A percentile compares a stretch with the other conserved stretches of the same genome.
These are phyloP conservation scores for Daboia siamensis DNA, from an alignment of 2,113 vertebrate species.

Conservation along the genomic window DNA sequence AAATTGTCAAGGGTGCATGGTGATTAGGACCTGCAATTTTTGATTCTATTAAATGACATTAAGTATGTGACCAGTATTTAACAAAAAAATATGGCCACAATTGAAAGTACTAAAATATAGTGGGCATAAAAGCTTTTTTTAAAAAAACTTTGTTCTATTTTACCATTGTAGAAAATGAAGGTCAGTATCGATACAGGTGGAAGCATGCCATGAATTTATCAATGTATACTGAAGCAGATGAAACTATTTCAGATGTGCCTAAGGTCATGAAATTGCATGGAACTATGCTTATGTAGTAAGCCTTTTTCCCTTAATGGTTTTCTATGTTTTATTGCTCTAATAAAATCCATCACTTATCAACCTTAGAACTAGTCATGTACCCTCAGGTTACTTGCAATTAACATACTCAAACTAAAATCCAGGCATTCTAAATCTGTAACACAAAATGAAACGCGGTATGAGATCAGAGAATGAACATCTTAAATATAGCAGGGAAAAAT, in stretches of 20 bases:
- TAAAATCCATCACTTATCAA: slow-evolving; percentile 50
- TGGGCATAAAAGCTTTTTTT: background rate
- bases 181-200: slow-evolving; percentile 35
- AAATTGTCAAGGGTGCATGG: background rate
- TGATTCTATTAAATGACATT: slow-evolving; percentile 13
- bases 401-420: slow-evolving; percentile 17
- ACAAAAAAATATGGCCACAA: slow-evolving; percentile 28
- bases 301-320: slow-evolving; percentile 30
- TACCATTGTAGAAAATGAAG: slow-evolving; percentile 19
- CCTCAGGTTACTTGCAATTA: slow-evolving; percentile 22
- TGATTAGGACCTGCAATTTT: background rate
- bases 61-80: background rate
- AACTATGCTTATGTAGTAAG: slow-evolving; percentile 35
- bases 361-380: slow-evolving; percentile 14
- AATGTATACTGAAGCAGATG: slow-evolving; percentile 33
- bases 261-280: slow-evolving; percentile 52
- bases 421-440: slow-evolving; percentile 4
- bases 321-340: slow-evolving; percentile 43
- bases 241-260: slow-evolving; percentile 54
- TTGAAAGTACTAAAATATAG: slow-evolving; percentile 11
- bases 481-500: background rate
- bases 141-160: slow-evolving; percentile 27
- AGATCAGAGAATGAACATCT: slow-evolving; percentile 2
- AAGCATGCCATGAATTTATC: slow-evolving; percentile 39
- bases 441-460: background rate